Evolutionary conservation across 1,140 invertebrate genomes (phyloP), one percentile per base, ranked within the genome.

Genomic region (Bombus pascuorum): DNA sequence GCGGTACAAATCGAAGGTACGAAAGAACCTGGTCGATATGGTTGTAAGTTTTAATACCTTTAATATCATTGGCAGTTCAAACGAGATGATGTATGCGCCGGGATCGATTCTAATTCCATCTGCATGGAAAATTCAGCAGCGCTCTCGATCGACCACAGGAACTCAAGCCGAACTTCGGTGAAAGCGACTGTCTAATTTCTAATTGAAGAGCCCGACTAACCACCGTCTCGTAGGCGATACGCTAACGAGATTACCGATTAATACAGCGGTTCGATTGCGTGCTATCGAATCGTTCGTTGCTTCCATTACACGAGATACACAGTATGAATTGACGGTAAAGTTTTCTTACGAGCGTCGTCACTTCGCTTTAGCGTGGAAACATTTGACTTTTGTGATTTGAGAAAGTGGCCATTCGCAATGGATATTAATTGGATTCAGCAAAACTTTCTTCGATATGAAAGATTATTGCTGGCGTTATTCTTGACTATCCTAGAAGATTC

Each of bases 141-240:
- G 42, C 86, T 42, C 65, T n/a, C 68, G 59, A 22, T n/a, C 32
- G 44, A 37, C 59, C 53, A 12, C 39, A 18, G 66, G 65, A 39
- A 72, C 68, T 77, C 47, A 53, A 82, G 73, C 66, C 70, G 18
- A 65, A 74, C 5, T 37, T 59, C 73, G 62, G 66, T 73, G 78
- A 84, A 81, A 79, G 81, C 78, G 73, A 62, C 85, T 78, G 73
- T 76, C 85, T 89, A 87, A 90, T 90, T 87, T 89, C 88, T 90
- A 87, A 90, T 90, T 90, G 89, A 90, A 86, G 81, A 87, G 68
- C 81, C 66, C 71, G 89, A 87, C 86, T 89, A 89, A 86, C 68
- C 81, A 65, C 68, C 59, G 85, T 70, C 75, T 78, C 76, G 77
- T 78, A 77, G 83, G 57, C 82, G 82, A 84, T 71, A 85, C 83